These are phyloP conservation scores for Heterohyrax brucei DNA, from an alignment of 2,797 vertebrate genomes.

Conservation along the genomic window DNA sequence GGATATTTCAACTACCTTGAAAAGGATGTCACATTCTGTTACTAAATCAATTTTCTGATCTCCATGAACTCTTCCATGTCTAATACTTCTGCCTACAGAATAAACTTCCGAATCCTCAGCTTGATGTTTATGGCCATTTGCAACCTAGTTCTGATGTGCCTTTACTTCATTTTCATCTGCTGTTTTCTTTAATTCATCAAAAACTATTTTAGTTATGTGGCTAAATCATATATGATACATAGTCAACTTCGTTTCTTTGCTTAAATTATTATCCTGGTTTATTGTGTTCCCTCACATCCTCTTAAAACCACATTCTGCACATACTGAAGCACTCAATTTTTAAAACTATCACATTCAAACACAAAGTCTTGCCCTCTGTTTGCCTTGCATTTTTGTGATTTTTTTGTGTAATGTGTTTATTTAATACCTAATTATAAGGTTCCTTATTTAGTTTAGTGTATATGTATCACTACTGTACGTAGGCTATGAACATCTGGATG, in stretches of 20 bases:
- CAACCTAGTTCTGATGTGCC: not conserved
- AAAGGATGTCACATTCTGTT: not conserved
- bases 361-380: not conserved
- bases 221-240: not conserved
- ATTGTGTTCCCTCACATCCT: not conserved
- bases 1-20: not conserved
- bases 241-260: not conserved
- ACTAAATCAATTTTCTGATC: not conserved
- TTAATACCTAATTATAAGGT: not conserved
- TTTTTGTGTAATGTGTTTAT: not conserved
- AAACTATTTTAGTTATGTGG: not conserved
- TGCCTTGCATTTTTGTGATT: not conserved
- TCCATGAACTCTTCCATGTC: not conserved
- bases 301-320: not conserved
- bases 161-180: not conserved
- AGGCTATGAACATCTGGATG: not conserved
- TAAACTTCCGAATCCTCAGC: not conserved
- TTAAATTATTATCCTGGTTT: not conserved
- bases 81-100: not conserved
- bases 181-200: not conserved
- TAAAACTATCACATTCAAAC: not conserved
- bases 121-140: not conserved
- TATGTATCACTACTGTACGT: not conserved
- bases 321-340: not conserved
- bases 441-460: not conserved